Conservation (phyloP, 2,797 vertebrate genomes). For the Dromococcyx pavoninus region DNA sequence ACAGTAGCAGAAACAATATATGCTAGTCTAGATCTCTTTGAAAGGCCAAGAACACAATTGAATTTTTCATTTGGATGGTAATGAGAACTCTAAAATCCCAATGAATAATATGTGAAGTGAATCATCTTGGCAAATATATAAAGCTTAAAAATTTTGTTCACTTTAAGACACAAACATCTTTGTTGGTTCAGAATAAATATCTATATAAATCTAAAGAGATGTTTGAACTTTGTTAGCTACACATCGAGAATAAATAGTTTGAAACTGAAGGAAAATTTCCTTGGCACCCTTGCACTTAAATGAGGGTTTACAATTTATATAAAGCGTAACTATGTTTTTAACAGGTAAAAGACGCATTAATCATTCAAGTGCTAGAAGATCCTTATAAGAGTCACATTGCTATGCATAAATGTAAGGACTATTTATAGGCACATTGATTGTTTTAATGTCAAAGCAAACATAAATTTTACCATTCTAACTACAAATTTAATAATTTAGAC, state of each 20-base stretch:
- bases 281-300: neutral
- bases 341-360: slow-evolving; percentile 33
- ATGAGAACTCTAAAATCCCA: slow-evolving; percentile 1
- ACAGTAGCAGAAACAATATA: neutral
- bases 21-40: neutral
- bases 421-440: slow-evolving; percentile 19
- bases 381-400: slow-evolving; percentile 7
- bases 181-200: neutral
- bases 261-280: neutral
- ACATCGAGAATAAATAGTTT: neutral
- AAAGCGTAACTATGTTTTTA: slow-evolving; percentile 22
- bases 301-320: neutral
- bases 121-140: neutral
- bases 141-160: neutral
- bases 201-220: neutral
- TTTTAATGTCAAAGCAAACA: slow-evolving; percentile 41
- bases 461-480: neutral
- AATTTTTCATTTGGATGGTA: neutral
- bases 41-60: neutral
- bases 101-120: neutral
- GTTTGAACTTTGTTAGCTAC: neutral
- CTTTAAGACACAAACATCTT: neutral
- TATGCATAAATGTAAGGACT: neutral
- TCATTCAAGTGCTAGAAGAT: slow-evolving; percentile 15
- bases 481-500: slow-evolving; percentile 22